Evolutionary conservation across 1,140 invertebrate species (phyloP).

Genomic region (Pemphigus obesinymphae): DNA sequence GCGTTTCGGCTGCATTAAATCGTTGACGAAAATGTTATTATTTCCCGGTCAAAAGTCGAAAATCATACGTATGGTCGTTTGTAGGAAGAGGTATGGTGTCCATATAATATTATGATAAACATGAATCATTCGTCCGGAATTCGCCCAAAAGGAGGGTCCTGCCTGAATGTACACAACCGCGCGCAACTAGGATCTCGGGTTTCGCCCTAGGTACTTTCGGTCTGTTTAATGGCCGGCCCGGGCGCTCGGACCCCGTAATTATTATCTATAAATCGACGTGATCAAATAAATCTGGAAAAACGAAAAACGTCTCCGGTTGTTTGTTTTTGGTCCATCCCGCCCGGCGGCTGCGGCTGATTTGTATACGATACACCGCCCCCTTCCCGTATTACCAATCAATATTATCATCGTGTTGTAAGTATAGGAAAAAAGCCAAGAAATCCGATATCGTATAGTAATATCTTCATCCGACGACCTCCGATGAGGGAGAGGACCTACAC

Average conservation of each 20-base stretch:
- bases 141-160: slow-evolving; percentile 22
- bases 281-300: slow-evolving; percentile 40
- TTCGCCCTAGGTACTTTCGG: slow-evolving; percentile 33
- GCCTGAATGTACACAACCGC: neutral
- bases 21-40: too few species aligned
- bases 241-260: slow-evolving; percentile 32
- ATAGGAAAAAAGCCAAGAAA: slow-evolving; percentile 13
- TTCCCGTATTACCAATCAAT: neutral
- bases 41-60: too few species aligned
- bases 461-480: slow-evolving; percentile 26
- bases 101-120: too few species aligned
- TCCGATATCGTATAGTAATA: slow-evolving; percentile 31
- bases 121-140: slow-evolving; percentile 39
- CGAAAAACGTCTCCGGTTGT: slow-evolving; percentile 40
- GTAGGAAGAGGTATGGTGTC: too few species aligned
- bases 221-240: slow-evolving; percentile 17
- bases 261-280: slow-evolving; percentile 41
- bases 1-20: too few species aligned
- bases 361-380: neutral
- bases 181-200: slow-evolving; percentile 25
- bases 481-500: neutral
- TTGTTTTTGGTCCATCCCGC: slow-evolving; percentile 30
- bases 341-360: slow-evolving; percentile 29
- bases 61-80: too few species aligned
- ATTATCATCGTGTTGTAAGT: neutral